Evolutionary conservation across 2,113 vertebrate species (phyloP).

Genomic region (Pongo pygmaeus): DNA sequence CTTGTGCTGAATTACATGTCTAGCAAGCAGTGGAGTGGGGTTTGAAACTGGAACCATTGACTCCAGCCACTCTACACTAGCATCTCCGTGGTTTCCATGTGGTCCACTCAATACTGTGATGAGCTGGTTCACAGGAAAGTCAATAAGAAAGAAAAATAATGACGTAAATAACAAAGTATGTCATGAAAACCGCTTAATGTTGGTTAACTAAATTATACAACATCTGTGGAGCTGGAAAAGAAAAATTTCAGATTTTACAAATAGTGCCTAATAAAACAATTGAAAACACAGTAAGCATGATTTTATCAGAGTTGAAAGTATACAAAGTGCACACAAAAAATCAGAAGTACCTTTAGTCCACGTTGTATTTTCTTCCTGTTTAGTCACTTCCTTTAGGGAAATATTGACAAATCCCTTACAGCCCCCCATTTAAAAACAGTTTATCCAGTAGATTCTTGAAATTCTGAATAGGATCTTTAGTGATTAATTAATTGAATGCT

Average conservation of each 20-base stretch:
- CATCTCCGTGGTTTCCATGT: background rate
- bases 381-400: background rate
- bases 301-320: slow-evolving; percentile 12
- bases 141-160: background rate
- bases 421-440: background rate
- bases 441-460: background rate
- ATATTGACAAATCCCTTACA: background rate
- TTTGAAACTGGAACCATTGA: background rate
- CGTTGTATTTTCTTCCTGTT: background rate
- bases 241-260: slow-evolving; percentile 5
- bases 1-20: background rate
- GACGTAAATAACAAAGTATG: background rate
- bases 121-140: background rate
- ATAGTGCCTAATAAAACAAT: background rate
- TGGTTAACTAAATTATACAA: background rate
- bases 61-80: background rate
- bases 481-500: background rate
- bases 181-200: background rate
- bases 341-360: background rate
- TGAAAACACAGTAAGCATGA: background rate
- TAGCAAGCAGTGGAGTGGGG: background rate
- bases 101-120: background rate
- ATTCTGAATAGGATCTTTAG: background rate
- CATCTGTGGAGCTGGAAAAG: background rate
- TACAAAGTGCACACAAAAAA: background rate